Percentiles rank a stretch among this genome's conserved stretches.
Conservation (phyloP, 2,888 invertebrate genomes). For the Drosophila gaucha region DNA sequence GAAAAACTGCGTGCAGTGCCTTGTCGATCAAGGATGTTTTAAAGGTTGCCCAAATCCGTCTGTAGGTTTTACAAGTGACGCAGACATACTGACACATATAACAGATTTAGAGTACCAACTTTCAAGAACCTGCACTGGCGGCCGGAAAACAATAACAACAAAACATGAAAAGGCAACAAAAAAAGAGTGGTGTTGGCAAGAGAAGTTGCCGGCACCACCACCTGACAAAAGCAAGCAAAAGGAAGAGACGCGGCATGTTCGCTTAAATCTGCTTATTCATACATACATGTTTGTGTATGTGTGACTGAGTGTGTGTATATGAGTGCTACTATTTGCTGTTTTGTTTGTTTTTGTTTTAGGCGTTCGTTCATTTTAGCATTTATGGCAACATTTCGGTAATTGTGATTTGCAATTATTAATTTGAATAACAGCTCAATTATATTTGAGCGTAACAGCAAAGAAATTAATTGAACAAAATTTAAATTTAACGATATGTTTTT, state of each 20-base stretch:
- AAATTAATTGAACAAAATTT: not conserved
- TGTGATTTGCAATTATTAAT: not conserved
- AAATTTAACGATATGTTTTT: not conserved
- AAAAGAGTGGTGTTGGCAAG: conserved; percentile 37
- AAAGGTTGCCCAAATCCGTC: conserved; percentile 29
- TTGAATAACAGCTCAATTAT: not conserved
- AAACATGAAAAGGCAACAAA: conserved; percentile 55
- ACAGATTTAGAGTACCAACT: conserved; percentile 36
- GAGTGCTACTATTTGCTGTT: conserved; percentile 10
- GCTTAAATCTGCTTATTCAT: conserved; percentile 15
- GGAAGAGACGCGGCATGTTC: conserved; percentile 26
- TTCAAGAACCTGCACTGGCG: conserved; percentile 61
- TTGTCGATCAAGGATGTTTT: conserved; percentile 9
- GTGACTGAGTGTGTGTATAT: conserved; percentile 8
- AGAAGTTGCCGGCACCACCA: conserved; percentile 47
- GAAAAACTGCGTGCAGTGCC: no score
- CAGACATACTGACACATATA: conserved; percentile 70
- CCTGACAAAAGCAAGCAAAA: conserved; percentile 33
- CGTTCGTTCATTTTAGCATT: not conserved
- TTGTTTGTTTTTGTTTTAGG: conserved; percentile 11
- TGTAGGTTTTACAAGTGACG: conserved; percentile 23
- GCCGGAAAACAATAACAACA: conserved; percentile 74
- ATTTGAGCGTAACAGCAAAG: not conserved
- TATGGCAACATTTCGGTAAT: not conserved
- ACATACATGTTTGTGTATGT: conserved; percentile 4